Evolutionary conservation across 2,113 vertebrate genomes (phyloP).

Genomic region (Podarcis cretensis): DNA sequence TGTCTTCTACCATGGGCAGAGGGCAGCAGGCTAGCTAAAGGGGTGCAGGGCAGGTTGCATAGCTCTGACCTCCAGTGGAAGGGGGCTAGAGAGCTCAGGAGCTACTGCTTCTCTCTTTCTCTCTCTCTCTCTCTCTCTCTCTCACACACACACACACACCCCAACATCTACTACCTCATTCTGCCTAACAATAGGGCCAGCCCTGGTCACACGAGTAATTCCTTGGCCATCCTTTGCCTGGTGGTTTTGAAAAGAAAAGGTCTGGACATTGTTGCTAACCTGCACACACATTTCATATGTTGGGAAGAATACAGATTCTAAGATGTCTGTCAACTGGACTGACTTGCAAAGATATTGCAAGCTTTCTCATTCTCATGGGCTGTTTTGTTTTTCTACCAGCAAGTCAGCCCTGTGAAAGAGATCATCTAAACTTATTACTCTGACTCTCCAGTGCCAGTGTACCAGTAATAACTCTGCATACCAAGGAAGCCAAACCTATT

Average conservation of each 20-base stretch:
- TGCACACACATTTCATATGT: not conserved
- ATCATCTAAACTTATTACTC: not conserved
- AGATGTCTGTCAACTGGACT: not conserved
- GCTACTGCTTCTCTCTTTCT: too few species aligned
- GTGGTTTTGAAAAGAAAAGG: not conserved
- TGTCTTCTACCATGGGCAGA: too few species aligned
- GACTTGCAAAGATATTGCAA: not conserved
- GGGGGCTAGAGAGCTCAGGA: too few species aligned
- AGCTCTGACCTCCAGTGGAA: too few species aligned
- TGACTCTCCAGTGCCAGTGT: not conserved
- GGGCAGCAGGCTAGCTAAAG: too few species aligned
- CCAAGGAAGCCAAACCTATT: not conserved
- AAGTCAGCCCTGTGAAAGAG: not conserved
- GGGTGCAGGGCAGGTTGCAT: too few species aligned
- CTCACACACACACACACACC: too few species aligned
- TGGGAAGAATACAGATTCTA: not conserved
- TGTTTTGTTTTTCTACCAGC: not conserved
- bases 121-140: too few species aligned
- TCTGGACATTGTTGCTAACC: not conserved
- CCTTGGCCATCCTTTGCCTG: not conserved
- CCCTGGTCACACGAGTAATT: not conserved
- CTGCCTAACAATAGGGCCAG: too few species aligned
- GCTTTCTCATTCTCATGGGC: not conserved
- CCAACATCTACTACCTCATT: too few species aligned
- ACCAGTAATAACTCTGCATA: not conserved